Conservation (phyloP, 2,888 invertebrate species). For the Acleris emargana region DNA sequence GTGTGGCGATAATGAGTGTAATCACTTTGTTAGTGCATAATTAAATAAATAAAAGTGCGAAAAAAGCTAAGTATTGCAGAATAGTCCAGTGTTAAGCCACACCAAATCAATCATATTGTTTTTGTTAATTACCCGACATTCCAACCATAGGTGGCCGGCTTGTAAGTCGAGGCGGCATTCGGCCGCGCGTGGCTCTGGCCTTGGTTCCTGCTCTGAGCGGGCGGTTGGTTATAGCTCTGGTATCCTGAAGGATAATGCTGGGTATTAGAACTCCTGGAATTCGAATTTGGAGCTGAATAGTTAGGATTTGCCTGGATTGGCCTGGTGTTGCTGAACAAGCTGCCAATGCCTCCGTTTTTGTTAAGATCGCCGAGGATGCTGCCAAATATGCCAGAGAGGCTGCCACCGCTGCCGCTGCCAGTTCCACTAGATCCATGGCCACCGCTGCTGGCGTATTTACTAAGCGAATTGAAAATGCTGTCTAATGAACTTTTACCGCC, state of each 20-base stretch:
- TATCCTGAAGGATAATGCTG: constrained; percentile 73
- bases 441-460: constrained; percentile 57
- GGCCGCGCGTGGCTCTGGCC: constrained; percentile 60
- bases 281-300: constrained; percentile 67
- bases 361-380: constrained; percentile 68
- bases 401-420: constrained; percentile 45
- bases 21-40: constrained; percentile 22
- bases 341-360: constrained; percentile 63
- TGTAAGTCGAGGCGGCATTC: constrained; percentile 61
- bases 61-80: constrained; percentile 43
- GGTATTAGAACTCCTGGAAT: constrained; percentile 69
- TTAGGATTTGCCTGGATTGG: constrained; percentile 77
- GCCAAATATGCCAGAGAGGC: constrained; percentile 69
- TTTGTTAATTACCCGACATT: constrained; percentile 74
- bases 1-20: too few relatives aligned
- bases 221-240: constrained; percentile 60
- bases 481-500: constrained; percentile 56
- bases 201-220: constrained; percentile 66
- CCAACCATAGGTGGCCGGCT: constrained; percentile 75
- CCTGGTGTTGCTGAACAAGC: constrained; percentile 66
- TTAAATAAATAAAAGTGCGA: constrained; percentile 14
- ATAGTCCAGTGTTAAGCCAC: constrained; percentile 49
- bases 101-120: constrained; percentile 45
- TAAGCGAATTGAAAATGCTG: constrained; percentile 58
- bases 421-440: constrained; percentile 44